A percentile compares a stretch with the other conserved stretches of the same genome.
Conservation (phyloP, 1,140 invertebrate genomes). For the Penaeus vannamei region DNA sequence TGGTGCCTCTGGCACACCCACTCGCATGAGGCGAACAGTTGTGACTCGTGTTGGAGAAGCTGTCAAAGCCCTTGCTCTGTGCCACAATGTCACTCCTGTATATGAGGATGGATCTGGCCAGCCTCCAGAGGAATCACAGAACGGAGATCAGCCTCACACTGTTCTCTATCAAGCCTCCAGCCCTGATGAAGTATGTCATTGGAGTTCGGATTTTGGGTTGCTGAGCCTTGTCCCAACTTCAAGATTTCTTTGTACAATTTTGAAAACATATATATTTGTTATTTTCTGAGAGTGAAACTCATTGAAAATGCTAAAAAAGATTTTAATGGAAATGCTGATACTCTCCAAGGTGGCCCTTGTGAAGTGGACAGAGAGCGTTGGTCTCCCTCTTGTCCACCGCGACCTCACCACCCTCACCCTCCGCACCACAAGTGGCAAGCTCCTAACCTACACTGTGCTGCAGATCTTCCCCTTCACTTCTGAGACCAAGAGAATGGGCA, state of each 20-base stretch:
- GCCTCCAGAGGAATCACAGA: constrained; percentile 65
- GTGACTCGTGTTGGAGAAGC: constrained; percentile 88
- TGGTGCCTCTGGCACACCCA: constrained; percentile 31
- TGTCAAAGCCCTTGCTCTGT: constrained; percentile 94
- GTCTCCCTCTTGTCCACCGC: constrained; percentile 79
- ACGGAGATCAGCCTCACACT: constrained; percentile 80
- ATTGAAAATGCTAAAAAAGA: too few relatives aligned
- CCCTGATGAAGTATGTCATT: constrained; percentile 88
- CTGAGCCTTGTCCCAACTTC: constrained; percentile 46
- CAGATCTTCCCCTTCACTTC: constrained; percentile 99
- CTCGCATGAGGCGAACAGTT: constrained; percentile 65
- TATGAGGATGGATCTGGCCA: constrained; percentile 75
- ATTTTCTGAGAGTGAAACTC: neutral
- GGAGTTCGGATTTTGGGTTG: constrained; percentile 40
- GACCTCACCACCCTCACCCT: constrained; percentile 86
- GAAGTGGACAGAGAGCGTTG: constrained; percentile 81
- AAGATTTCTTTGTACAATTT: neutral
- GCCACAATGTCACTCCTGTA: constrained; percentile 99
- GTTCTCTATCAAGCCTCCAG: constrained; percentile 90
- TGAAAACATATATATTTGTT: neutral
- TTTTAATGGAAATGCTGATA: neutral
- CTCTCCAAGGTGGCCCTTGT: constrained; percentile 81
- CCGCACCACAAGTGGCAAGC: constrained; percentile 80
- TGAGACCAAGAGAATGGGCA: constrained; percentile 98
- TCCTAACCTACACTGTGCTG: constrained; percentile 89